These are phyloP conservation scores for Hypothenemus hampei DNA, from an alignment of 1,140 invertebrate species.

Conservation along the genomic window DNA sequence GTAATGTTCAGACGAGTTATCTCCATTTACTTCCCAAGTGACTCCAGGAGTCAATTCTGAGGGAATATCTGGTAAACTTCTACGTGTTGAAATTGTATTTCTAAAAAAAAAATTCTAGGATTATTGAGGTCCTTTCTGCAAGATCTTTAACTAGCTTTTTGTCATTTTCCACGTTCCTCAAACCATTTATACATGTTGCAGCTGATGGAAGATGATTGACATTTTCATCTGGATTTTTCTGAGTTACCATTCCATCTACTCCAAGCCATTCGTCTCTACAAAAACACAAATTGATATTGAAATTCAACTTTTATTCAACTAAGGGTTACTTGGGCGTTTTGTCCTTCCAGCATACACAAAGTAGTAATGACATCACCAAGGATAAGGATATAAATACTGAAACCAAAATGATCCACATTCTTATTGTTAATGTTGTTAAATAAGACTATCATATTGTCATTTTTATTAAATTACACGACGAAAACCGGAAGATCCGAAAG, in stretches of 20 bases:
- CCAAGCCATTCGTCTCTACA: slow-evolving; percentile 51
- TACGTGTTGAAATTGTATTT: slow-evolving; percentile 47
- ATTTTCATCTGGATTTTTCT: slow-evolving; percentile 52
- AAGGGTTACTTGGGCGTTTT: slow-evolving; percentile 37
- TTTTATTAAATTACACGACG: background rate
- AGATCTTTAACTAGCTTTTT: slow-evolving; percentile 31
- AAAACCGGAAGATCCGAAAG: background rate
- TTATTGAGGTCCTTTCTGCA: background rate
- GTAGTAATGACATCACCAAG: slow-evolving; percentile 34
- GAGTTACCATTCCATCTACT: slow-evolving; percentile 52
- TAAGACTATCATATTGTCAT: background rate
- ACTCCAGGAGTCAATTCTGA: slow-evolving; percentile 45
- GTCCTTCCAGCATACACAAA: slow-evolving; percentile 40
- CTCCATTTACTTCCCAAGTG: slow-evolving; percentile 48
- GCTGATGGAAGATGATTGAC: slow-evolving; percentile 46
- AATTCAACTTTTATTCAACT: slow-evolving; percentile 5
- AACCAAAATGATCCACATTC: slow-evolving; percentile 16
- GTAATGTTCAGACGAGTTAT: slow-evolving; percentile 61
- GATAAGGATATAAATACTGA: slow-evolving; percentile 12
- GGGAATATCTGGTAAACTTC: slow-evolving; percentile 64
- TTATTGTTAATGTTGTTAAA: background rate
- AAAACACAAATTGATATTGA: slow-evolving; percentile 16
- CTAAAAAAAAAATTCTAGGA: slow-evolving; percentile 8
- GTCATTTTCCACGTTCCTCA: slow-evolving; percentile 37
- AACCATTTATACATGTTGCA: slow-evolving; percentile 33